These are phyloP conservation scores for Cinara cedri DNA, from an alignment of 2,888 invertebrate species.

Conservation along the genomic window DNA sequence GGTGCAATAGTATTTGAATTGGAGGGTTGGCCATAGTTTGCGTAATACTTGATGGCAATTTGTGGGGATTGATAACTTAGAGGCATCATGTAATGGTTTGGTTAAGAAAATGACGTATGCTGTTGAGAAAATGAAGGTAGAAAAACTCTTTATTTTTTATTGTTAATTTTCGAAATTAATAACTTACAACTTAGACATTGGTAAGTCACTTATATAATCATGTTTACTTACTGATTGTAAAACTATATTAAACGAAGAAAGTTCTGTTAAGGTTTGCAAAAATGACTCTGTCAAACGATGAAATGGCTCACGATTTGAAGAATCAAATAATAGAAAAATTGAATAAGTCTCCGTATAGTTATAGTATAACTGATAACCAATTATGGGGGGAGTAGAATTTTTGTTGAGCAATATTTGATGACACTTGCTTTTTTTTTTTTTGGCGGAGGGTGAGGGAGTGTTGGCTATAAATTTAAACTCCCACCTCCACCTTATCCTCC, in stretches of 20 bases:
- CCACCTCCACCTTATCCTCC: too few relatives aligned
- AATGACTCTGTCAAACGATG: conserved; percentile 36
- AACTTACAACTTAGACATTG: not conserved
- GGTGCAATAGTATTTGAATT: conserved; percentile 21
- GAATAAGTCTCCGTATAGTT: conserved; percentile 48
- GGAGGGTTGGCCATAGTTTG: conserved; percentile 23
- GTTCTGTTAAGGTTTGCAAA: conserved; percentile 23
- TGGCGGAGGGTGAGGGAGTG: too few relatives aligned
- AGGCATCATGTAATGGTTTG: conserved; percentile 14
- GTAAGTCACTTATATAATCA: conserved; percentile 10
- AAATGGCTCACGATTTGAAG: conserved; percentile 47
- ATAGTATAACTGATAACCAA: too few relatives aligned
- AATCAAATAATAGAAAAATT: conserved; percentile 43
- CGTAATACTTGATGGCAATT: conserved; percentile 18
- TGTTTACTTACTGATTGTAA: conserved; percentile 35
- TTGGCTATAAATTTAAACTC: too few relatives aligned
- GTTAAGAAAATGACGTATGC: conserved; percentile 3
- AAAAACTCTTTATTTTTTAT: conserved; percentile 34
- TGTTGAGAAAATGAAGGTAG: conserved; percentile 5
- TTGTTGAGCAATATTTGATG: too few relatives aligned
- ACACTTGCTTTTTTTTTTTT: too few relatives aligned
- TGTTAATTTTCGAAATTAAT: conserved; percentile 56
- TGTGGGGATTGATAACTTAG: conserved; percentile 28
- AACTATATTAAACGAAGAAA: conserved; percentile 43
- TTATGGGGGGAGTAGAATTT: too few relatives aligned